Evolutionary conservation across 2,113 vertebrate species (phyloP), one percentile per base, ranked within the genome.

Genomic region (Bettongia penicillata): DNA sequence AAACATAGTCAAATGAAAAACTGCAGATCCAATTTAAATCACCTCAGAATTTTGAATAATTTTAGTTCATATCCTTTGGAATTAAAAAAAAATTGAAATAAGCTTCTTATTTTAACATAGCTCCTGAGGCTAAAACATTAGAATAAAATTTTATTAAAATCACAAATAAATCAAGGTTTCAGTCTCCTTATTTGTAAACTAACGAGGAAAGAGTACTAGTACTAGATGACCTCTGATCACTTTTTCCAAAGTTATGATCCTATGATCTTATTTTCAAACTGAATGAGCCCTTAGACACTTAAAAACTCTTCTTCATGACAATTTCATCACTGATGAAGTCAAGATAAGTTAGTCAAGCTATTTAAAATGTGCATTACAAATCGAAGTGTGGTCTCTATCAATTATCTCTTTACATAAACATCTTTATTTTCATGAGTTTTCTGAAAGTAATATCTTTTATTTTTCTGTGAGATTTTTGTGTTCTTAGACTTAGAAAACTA

Each of bases 401-500:
- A 95, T 55, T 43, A 96, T 77, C n/a, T 84, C n/a, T 84, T 84
- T 84, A 90, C 25, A 94, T 0, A 94, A 96, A 93, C 22, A 97
- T 93, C 84, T 94, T 5, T 43, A 96, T 90, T 94, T 16, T 49
- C 51, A 51, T 77, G 48, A 93, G 22, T 93, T 95, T 97, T 95
- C 52, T 94, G 0, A n/a, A 96, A 89, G 28, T 92, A 92, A 97
- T 25, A 93, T 93, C 91, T 49, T 43, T 24, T 89, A 95, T 89
- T 47, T 93, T 97, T 91, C 94, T 50, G 48, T 96, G 8, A 90
- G 92, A 91, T 77, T 93, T 93, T 94, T 91, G 89, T 96, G 91
- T 57, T 92, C 49, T 91, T 37, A 92, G 51, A 25, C 91, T 93
- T 77, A 94, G 91, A 94, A 97, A 97, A 97, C 91, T 43, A 92